Conservation (phyloP, 2,888 invertebrate species). For the Drosophila anomalata region DNA sequence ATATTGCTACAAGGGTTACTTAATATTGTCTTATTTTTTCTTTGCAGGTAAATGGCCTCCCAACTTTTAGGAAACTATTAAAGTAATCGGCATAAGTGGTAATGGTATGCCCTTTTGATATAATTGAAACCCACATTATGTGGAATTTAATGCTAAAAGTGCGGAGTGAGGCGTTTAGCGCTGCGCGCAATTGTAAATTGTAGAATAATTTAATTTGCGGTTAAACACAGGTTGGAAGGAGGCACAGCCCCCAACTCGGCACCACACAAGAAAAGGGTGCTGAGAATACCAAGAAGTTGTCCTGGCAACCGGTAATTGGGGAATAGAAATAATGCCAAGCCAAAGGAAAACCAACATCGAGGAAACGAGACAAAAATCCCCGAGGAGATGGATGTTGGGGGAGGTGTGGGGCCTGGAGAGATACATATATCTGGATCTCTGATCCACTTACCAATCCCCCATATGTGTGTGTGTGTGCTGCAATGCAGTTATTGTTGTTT, state of each 20-base stretch:
- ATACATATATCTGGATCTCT: conserved; percentile 14
- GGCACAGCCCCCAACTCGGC: conserved; percentile 48
- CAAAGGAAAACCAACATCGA: conserved; percentile 27
- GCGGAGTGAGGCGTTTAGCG: conserved; percentile 1
- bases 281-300: conserved; percentile 40
- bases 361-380: conserved; percentile 40
- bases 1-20: not conserved
- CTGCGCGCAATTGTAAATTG: conserved; percentile 68
- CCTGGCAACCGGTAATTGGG: conserved; percentile 68
- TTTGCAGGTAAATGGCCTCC: conserved; percentile 54
- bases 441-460: conserved; percentile 70
- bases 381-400: conserved; percentile 2
- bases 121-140: not conserved
- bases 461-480: conserved; percentile 24
- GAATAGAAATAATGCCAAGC: conserved; percentile 50
- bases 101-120: not conserved
- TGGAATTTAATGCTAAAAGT: conserved; percentile 12
- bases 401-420: not conserved
- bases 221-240: conserved; percentile 70
- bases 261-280: not conserved
- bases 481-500: conserved; percentile 52
- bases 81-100: not conserved
- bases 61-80: not conserved
- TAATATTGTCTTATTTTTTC: conserved; percentile 2
- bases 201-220: conserved; percentile 79